phyloP scores from a whole-genome alignment of 2,888 invertebrate genomes.

The Dasypolia templi region DNA sequence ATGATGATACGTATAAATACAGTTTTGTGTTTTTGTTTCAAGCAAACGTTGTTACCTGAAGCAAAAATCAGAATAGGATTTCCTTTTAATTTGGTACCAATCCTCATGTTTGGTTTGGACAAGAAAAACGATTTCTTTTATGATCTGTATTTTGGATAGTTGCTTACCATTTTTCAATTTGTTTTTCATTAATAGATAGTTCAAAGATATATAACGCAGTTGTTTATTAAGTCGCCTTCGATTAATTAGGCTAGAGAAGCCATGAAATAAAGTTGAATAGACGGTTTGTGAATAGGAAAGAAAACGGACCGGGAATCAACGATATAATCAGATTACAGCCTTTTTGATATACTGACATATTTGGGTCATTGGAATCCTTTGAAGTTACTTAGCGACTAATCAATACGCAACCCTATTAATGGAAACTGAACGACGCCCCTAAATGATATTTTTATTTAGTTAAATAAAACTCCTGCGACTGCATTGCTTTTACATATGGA shows the following conservation, averaged over 20 bases:
- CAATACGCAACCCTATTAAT: slow-evolving; percentile 55
- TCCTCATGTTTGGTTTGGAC: background rate
- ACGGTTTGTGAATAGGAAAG: slow-evolving; percentile 62
- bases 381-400: slow-evolving; percentile 65
- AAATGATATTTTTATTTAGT: slow-evolving; percentile 12
- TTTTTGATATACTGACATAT: slow-evolving; percentile 71
- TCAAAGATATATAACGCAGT: background rate
- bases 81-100: background rate
- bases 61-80: slow-evolving; percentile 1
- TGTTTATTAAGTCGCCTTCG: slow-evolving; percentile 28
- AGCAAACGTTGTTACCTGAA: background rate
- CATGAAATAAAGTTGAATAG: slow-evolving; percentile 61
- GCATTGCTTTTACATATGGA: slow-evolving; percentile 7
- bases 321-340: slow-evolving; percentile 71
- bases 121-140: background rate
- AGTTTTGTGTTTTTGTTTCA: slow-evolving; percentile 15
- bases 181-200: background rate
- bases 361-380: slow-evolving; percentile 74
- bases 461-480: slow-evolving; percentile 7
- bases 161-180: background rate
- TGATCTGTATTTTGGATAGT: background rate
- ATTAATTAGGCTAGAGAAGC: slow-evolving; percentile 60
- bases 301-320: slow-evolving; percentile 61
- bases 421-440: slow-evolving; percentile 33
- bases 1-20: no score